Evolutionary conservation across 2,113 vertebrate genomes (phyloP), one percentile per base, ranked within the genome.

Genomic region (Phyllostomus hastatus): DNA sequence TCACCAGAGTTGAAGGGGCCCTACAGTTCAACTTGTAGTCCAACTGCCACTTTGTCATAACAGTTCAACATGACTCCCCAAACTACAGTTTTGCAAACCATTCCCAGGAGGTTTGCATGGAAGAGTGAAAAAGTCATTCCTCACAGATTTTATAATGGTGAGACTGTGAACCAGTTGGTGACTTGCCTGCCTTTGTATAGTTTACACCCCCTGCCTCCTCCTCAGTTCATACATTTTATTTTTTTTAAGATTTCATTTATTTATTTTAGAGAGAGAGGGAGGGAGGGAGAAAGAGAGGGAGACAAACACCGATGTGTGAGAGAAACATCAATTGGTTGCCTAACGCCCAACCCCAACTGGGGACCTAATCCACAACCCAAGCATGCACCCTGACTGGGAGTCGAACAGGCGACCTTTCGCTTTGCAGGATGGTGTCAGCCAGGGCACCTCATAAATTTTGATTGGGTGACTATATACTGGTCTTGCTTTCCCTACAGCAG

Each of bases 121-220:
- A 91, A 90, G 66, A 92, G 28, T 84, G 80, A 57, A 82, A 93
- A 92, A 95, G 28, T 35, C 59, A 67, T 52, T 66, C 73, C 41
- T 80, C 69, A 79, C 64, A 41, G 26, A 80, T 88, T 95, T 87
- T 28, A 26, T 76, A 94, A 83, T 31, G 26, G 9, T 69, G n/a
- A 73, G 10, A 80, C n/a, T 91, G 15, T 59, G 38, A 79, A 86
- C n/a, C 41, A 73, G 26, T 88, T 69, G 73, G 54, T 69, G 35
- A 90, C 48, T 90, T 88, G 52, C 59, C 76, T 79, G 10, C 46
- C 54, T 59, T 87, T 87, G 41, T 69, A 52, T 82, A 28, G 14
- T 78, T 92, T 91, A n/a, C 35, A 2, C 33, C 66, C n/a, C 24
- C 52, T 73, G 64, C 59, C 52, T 85, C 14, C 41, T 91, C 79